Percentiles rank a stretch among this genome's conserved stretches.
Evolutionary conservation across 1,140 invertebrate genomes (phyloP).

Genomic region (Liolophura sinensis): DNA sequence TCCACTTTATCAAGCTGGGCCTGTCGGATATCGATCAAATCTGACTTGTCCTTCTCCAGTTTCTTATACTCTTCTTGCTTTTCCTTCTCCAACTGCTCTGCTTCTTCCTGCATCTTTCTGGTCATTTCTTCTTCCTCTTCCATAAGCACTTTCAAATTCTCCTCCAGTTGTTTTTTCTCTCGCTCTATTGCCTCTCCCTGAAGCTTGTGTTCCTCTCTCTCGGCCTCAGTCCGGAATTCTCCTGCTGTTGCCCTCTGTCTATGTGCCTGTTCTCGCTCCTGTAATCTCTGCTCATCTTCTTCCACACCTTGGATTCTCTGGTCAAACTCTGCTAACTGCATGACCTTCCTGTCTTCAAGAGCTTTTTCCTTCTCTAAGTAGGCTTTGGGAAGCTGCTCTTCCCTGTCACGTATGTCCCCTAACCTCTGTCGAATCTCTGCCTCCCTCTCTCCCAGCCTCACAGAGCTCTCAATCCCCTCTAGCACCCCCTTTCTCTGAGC

Average conservation of each 20-base stretch:
- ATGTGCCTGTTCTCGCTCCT: slow-evolving; percentile 18
- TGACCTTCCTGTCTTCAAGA: slow-evolving; percentile 14
- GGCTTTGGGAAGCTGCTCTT: too few species aligned
- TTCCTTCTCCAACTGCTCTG: slow-evolving; percentile 13
- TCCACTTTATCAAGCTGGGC: slow-evolving; percentile 1
- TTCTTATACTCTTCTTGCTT: slow-evolving; percentile 9
- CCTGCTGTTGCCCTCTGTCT: slow-evolving; percentile 19
- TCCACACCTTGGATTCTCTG: slow-evolving; percentile 7
- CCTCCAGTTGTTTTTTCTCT: slow-evolving; percentile 36
- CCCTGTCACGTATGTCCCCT: too few species aligned
- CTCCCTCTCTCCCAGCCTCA: too few species aligned
- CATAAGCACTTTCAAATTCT: slow-evolving; percentile 32
- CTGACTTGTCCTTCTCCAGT: slow-evolving; percentile 16
- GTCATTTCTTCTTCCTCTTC: slow-evolving; percentile 41
- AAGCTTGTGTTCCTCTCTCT: slow-evolving; percentile 9
- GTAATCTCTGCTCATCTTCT: slow-evolving; percentile 13
- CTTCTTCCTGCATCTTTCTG: slow-evolving; percentile 14
- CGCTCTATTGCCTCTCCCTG: slow-evolving; percentile 27
- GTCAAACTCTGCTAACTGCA: too few species aligned
- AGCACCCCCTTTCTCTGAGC: too few species aligned
- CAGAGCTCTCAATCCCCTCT: too few species aligned
- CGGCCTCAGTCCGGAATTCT: slow-evolving; percentile 15
- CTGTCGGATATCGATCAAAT: not conserved
- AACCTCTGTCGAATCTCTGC: too few species aligned
- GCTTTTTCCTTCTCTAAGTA: not conserved